A percentile compares a stretch with the other conserved stretches of the same genome.
Conservation (phyloP, 2,113 vertebrate genomes). For the Eulacestoma nigropectus region DNA sequence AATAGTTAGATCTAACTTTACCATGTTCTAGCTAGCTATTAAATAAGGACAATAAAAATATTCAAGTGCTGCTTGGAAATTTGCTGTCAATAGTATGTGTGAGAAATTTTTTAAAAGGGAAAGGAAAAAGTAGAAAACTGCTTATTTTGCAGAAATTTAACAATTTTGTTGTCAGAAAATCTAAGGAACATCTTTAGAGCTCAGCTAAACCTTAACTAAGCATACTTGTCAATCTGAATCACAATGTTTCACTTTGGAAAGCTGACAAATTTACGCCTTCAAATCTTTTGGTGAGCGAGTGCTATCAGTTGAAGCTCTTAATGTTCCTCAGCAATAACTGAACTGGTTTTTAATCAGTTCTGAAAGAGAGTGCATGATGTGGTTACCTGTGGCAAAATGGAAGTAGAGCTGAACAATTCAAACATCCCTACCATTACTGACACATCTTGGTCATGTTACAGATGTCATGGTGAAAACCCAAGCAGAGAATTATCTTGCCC, state of each 20-base stretch:
- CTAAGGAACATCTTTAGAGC: not conserved
- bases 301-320: not conserved
- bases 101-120: not conserved
- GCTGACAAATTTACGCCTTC: not conserved
- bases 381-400: not conserved
- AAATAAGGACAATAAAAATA: not conserved
- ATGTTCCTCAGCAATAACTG: rapidly evolving
- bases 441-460: not conserved
- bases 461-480: not conserved
- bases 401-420: not conserved
- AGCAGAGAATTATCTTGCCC: not conserved
- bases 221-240: not conserved
- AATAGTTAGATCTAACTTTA: not conserved
- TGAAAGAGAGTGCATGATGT: not conserved
- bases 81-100: not conserved
- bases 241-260: not conserved
- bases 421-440: not conserved
- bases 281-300: not conserved
- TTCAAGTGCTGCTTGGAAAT: not conserved
- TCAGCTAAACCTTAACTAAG: not conserved
- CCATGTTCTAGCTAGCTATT: not conserved
- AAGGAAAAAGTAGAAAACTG: not conserved
- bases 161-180: not conserved
- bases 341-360: not conserved
- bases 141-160: not conserved